Conservation (phyloP, 2,797 vertebrate genomes). For the Danionella dracula region DNA sequence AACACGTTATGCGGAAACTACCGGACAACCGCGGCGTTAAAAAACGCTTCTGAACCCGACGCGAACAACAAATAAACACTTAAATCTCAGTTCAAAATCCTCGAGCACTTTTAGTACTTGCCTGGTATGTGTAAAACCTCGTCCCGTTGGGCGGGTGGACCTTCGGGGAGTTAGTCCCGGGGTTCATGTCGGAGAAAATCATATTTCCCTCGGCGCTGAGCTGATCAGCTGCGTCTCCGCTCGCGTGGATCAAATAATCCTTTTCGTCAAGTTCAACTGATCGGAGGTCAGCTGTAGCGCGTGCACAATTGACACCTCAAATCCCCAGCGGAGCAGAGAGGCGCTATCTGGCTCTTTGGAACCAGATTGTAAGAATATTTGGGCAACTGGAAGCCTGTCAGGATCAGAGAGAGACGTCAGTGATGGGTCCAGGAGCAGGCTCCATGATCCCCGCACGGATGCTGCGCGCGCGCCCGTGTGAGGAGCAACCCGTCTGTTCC, state of each 20-base stretch:
- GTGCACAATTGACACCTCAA: slow-evolving; percentile 14
- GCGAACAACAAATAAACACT: not conserved
- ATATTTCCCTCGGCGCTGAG: slow-evolving; percentile 73
- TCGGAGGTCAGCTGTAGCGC: not conserved
- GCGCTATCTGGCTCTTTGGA: not conserved
- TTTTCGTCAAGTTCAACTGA: slow-evolving; percentile 22
- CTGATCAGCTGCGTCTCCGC: slow-evolving; percentile 37
- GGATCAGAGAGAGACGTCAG: not conserved
- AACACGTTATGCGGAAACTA: not conserved
- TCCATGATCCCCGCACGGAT: slow-evolving; percentile 53
- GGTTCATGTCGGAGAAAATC: slow-evolving; percentile 98
- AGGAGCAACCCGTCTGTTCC: slow-evolving; percentile 81
- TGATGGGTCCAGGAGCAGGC: slow-evolving; percentile 20
- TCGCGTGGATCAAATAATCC: slow-evolving; percentile 14
- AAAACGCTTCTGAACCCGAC: not conserved
- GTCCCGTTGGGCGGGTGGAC: slow-evolving; percentile 96
- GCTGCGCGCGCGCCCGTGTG: slow-evolving; percentile 62
- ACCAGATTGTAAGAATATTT: not conserved
- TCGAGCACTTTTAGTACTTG: slow-evolving; percentile 63
- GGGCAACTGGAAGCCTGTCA: not conserved
- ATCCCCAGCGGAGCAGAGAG: not conserved
- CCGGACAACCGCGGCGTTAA: not conserved
- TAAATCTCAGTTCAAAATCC: not conserved
- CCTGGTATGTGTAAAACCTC: slow-evolving; percentile 96
- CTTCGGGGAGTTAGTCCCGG: slow-evolving; percentile 92